Evolutionary conservation across 1,140 invertebrate species (phyloP), one percentile per base, ranked within the genome.

Genomic region (Drosophila repleta): DNA sequence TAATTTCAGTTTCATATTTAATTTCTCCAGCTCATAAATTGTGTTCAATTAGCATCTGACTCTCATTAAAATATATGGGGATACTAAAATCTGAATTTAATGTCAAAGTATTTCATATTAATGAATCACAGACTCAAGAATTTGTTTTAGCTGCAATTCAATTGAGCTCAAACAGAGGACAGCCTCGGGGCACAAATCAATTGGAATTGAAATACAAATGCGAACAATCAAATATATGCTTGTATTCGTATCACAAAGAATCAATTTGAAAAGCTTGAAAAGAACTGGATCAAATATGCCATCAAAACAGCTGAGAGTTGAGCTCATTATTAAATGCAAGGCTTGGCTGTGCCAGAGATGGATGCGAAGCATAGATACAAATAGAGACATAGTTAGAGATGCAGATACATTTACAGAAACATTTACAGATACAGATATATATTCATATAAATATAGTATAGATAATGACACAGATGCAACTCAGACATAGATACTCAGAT

Each of bases 271-370:
- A 35, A 45, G 51, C 29, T 13, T 21, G 18, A 21, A 29, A 13
- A 35, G 29, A 60, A 58, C 61, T 64, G 37, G 35, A 37, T 35
- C 13, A 13, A 37, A 41, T 35, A 32, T 60, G 7, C 24, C 46
- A 18, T 11, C 41, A 48, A 5, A 10, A 24, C 56, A 18, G 7
- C 11, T 35, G 15, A 52, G 26, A 62, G 46, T 26, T 68, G 26
- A 60, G 57, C 35, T 67, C 56, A 45, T 67, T 60, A 61, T 49
- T 32, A 49, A 45, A 37, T 10, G 35, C 39, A 62, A 48, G 29
- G 29, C 1, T 29, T 7, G 29, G 29, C 7, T 29, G 29, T 2
- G 29, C 1, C 29, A 29, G 29, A 29, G 8, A 29, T 7, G 29
- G 0, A 21, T 29, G 29, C 29, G 29, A 29, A 17, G 20, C 6